Conservation (phyloP, 1,140 invertebrate species). For the Tetramorium parvispinum region DNA sequence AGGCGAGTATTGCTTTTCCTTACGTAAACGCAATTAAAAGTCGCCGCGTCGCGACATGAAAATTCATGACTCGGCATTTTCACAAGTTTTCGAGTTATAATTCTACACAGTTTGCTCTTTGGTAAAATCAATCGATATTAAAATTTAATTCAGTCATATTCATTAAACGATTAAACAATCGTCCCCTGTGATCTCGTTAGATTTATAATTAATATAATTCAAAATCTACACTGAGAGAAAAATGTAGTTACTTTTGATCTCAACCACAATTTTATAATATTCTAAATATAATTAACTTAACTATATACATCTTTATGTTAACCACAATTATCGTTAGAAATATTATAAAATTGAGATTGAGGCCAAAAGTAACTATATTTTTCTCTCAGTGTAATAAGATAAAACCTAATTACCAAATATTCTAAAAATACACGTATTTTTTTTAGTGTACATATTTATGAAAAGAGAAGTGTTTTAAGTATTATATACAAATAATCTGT, state of each 20-base stretch:
- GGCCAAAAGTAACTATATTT: too few relatives aligned
- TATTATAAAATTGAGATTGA: too few relatives aligned
- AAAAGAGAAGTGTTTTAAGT: neutral
- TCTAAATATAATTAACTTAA: too few relatives aligned
- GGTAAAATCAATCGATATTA: neutral
- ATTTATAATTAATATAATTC: neutral
- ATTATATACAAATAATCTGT: neutral
- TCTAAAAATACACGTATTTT: too few relatives aligned
- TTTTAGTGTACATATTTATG: neutral
- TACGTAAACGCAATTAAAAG: constrained; percentile 43
- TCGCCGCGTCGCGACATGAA: neutral
- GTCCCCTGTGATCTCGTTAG: neutral
- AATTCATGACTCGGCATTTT: neutral
- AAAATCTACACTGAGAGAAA: neutral
- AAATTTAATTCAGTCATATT: neutral
- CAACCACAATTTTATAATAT: too few relatives aligned
- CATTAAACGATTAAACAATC: neutral
- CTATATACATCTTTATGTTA: too few relatives aligned
- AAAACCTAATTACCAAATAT: too few relatives aligned
- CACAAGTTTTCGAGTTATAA: neutral
- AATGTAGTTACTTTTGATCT: too few relatives aligned
- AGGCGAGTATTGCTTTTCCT: constrained; percentile 12
- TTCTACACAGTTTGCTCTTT: neutral
- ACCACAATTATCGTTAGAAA: too few relatives aligned
- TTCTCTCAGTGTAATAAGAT: too few relatives aligned